Base-by-base conservation (phyloP, 2,797 vertebrate species). In the Sarcoramphus papa region DNA sequence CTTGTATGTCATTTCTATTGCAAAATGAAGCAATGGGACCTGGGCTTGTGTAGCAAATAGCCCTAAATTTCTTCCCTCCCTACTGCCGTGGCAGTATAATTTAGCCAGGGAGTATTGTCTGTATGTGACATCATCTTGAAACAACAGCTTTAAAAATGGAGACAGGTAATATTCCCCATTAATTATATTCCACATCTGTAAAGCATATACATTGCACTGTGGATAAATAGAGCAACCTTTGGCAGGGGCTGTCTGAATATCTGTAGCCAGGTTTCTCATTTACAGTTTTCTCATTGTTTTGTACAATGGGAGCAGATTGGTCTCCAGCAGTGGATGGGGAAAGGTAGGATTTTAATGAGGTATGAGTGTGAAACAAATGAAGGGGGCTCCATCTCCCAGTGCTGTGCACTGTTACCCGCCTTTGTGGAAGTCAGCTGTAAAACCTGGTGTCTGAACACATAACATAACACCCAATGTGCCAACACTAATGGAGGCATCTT, bases 111-210 rank as follows among this genome's bases (percentile, higher is more conserved):
- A 86, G 4, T 85, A 67, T 64, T 86, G 56, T 75, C 70, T 86
- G 12, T 74, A 48, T 82, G 67, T 94, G 89, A 89, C 86, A 91
- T 93, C 84, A 93, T 92, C 85, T 92, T 60, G 64, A 82, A 94
- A 73, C 13, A 90, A 76, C 83, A 85, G 41, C 75, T 87, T 90
- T 64, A 74, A 74, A 84, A 69, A 43, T 45, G 47, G 65, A 90
- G 82, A 78, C 54, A 93, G 91, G 85, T 96, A 91, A 79, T 95
- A 76, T 67, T 86, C 59, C 40, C 23, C 48, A 67, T 86, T 94
- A 95, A 92, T 92, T 87, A 70, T 67, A 53, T 78, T 82, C 54
- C 63, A 94, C 75, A 92, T 95, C 80, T 91, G 88, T 90, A 77
- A 87, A 82, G 27, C 28, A 74, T 88, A 84, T 53, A 86, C 47